These are phyloP conservation scores for Octonoba sinensis DNA, from an alignment of 2,888 invertebrate species.

Conservation along the genomic window DNA sequence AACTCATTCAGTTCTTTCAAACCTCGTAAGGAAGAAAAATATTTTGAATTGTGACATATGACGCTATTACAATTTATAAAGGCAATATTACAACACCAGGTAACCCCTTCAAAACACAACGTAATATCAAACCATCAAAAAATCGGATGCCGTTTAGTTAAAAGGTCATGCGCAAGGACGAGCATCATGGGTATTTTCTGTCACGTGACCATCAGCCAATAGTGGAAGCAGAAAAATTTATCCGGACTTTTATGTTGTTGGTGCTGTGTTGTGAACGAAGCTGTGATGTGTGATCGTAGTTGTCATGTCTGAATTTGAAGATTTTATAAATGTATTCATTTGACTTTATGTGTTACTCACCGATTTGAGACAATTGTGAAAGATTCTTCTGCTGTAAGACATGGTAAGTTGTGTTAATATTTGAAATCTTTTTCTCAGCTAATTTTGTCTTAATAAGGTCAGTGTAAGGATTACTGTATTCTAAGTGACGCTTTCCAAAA, in stretches of 20 bases:
- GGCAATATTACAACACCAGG: too few relatives aligned
- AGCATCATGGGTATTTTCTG: slow-evolving; percentile 24
- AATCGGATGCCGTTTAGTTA: neutral
- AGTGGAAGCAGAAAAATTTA: slow-evolving; percentile 12
- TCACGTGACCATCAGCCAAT: slow-evolving; percentile 28
- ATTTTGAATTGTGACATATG: too few relatives aligned
- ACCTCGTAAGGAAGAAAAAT: too few relatives aligned
- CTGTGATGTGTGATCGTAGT: slow-evolving; percentile 3
- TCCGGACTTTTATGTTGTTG: slow-evolving; percentile 28
- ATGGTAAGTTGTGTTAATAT: slow-evolving; percentile 11
- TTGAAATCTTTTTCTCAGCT: neutral
- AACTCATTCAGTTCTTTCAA: too few relatives aligned
- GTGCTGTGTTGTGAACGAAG: slow-evolving; percentile 8
- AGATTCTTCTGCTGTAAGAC: neutral
- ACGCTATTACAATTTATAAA: too few relatives aligned
- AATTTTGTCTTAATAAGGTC: slow-evolving; percentile 46
- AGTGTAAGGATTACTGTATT: slow-evolving; percentile 1
- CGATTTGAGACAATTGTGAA: neutral
- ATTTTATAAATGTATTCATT: slow-evolving; percentile 2
- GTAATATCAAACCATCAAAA: too few relatives aligned
- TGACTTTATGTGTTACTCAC: slow-evolving; percentile 1
- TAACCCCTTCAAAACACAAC: too few relatives aligned
- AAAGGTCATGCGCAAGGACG: slow-evolving; percentile 41
- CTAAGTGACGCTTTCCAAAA: slow-evolving; percentile 14
- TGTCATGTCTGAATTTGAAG: slow-evolving; percentile 10